phyloP scores from a whole-genome alignment of 2,888 invertebrate species.

The Pachymerium ferrugineum region DNA sequence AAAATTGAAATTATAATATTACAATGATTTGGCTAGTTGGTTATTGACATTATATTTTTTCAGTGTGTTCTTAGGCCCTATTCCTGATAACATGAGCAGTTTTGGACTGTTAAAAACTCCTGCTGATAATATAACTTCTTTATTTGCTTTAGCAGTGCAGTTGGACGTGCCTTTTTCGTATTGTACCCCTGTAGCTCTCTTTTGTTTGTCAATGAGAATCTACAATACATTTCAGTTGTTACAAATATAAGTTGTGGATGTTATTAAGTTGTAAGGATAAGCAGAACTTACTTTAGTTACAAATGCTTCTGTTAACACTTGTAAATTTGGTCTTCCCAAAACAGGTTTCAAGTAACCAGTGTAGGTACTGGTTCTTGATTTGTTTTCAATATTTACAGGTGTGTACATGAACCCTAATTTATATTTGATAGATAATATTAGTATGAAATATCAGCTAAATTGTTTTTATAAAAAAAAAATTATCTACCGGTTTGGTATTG shows the following conservation, averaged over 20 bases:
- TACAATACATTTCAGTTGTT: no score
- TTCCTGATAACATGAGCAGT: conserved; percentile 8
- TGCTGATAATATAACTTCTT: conserved; percentile 15
- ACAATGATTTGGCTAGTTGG: no score
- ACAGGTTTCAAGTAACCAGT: neutral
- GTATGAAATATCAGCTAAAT: no score
- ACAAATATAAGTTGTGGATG: no score
- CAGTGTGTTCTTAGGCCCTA: neutral
- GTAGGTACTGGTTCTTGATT: neutral
- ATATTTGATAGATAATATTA: no score
- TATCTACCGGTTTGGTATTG: neutral
- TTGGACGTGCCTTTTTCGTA: neutral
- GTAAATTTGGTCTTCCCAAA: neutral
- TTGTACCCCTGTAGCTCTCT: neutral
- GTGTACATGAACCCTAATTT: neutral
- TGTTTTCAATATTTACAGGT: neutral
- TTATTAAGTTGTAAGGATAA: no score
- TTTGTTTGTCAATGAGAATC: neutral
- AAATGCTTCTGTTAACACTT: neutral
- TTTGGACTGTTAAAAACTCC: neutral
- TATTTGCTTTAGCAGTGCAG: neutral
- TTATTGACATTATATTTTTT: neutral
- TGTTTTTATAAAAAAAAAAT: neutral
- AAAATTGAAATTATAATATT: neutral
- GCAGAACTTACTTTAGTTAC: neutral